Evolutionary conservation across 2,888 invertebrate genomes (phyloP), one percentile per base, ranked within the genome.

Genomic region (Caenorhabditis virilis): DNA sequence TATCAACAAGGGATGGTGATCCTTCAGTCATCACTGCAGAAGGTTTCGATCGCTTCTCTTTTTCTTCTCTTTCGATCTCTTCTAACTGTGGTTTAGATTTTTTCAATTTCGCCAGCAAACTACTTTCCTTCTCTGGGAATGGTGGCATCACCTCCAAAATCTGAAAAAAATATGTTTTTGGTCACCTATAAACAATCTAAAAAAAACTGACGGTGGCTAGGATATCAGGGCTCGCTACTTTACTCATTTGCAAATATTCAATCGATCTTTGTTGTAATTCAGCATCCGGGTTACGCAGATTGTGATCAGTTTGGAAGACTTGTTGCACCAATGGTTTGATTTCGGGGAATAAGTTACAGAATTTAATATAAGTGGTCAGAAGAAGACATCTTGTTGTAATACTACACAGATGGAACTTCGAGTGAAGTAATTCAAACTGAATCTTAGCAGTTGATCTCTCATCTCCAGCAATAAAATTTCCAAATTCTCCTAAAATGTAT

Each of bases 391-490:
- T 89, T 4, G 98, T 99, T 87, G 93, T 91, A 59, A 95, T 91
- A 66, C 94, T 93, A 86, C 97, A 98, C 68, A 98, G 87, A 86
- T 97, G 97, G 87, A 95, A 98, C 78, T 98, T 98, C 83, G 95
- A 95, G 88, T 98, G 97, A 72, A 98, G 88, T 62, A 98, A 88
- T 85, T 95, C 93, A 87, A 99, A 98, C 86, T 98, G 98, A 69
- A 98, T 93, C 82, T 91, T 88, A 9, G 98, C 97, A 55, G 95
- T 85, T 45, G 97, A 98, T 59, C 97, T 88, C 64, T 93, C 91
- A 85, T 98, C 98, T 16, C 98, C 98, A 77, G 98, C 98, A 84
- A 98, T 98, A 64, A 99, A 88, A 87, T 99, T 99, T 52, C 98
- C 98, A 86, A 98, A 98, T 86, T 98, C 97, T 66, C 98, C 98